Base-by-base conservation (phyloP, 2,888 invertebrate species). In the Lycia hirtaria region DNA sequence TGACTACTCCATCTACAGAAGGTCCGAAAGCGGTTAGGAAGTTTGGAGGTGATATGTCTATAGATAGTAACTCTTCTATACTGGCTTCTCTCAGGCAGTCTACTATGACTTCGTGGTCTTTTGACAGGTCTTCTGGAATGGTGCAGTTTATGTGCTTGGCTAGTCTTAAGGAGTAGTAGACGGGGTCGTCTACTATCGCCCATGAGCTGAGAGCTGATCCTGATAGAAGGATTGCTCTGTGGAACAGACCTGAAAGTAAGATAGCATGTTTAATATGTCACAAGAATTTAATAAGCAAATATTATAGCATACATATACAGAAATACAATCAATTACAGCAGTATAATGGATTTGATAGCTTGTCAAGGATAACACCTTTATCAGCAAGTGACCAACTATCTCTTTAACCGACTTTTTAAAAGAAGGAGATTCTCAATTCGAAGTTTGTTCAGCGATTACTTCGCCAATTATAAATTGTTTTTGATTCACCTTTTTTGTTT, bases 1-100 rank as follows among this genome's bases (percentile, higher is more conserved):
- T 97, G 61, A 98, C 98, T 65, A 98, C 98, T 49, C 97, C 98
- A 80, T 98, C 98, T 49, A 98, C 96, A 69, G 97, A 97, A 10
- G 98, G 98, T 5, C 98, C 98, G 77, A 98, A 98, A 0, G 97
- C 95, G 65, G 96, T 96, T 51, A 97, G 88, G 83, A 96, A 97
- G 55, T 96, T 96, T 2, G 97, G 97, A 7, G 97, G 95, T 66
- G 94, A 93, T 76, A 96, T 95, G 84, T 96, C 96, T 33, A 95
- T 94, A 30, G 94, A 93, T 82, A 96, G 93, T 28, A 97, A 87
- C 65, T 96, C 95, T 62, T 95, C 95, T 64, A 97, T 92, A 10
- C 94, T 93, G 5, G 95, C 94, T 67, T 96, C 96, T 71, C 97
- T 91, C 30, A 97, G 92, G 75, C 97, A 97, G 80, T 97, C 97